Base-by-base conservation (phyloP, 1,140 invertebrate genomes). In the Drosophila funebris region DNA sequence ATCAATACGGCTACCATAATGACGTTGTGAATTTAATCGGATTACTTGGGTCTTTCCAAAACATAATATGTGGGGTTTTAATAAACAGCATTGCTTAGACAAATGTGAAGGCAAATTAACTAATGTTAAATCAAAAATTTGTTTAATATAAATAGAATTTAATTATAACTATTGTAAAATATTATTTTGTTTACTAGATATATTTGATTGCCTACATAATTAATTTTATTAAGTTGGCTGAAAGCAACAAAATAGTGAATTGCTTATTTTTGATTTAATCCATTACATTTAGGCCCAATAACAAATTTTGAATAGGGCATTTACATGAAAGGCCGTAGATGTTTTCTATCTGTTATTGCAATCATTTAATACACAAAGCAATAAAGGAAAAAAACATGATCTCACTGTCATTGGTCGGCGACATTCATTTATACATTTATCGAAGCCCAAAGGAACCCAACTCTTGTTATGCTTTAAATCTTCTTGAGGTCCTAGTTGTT, bases 401-500 rank as follows among this genome's bases (percentile, higher is more conserved):
- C 41, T 52, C 22, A 29, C n/a, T 52, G 44, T 4, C 60, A 27
- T 20, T 18, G 14, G 27, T 50, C 46, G 60, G 22, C 31, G 43
- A 62, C 66, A 61, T 52, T 61, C 43, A 61, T 66, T 56, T 56
- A 9, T 46, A 56, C 52, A 56, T 54, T 54, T 54, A 54, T 48
- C 24, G 39, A 33, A 37, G n/a, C 43, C 57, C 44, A 13, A 48
- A 36, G 14, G 14, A 43, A 71, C 53, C 62, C 52, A 52, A 66
- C 36, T 66, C 53, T 39, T 57, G 50, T 60, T 66, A 43, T 13
- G 61, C 36, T 62, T 66, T 66, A 36, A 52, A 43, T 66, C 69
- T 68, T 44, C 16, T 31, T 20, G 36, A 54, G 53, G 72, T 78
- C 78, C 69, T 74, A 67, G 58, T 68, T 73, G 68, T 22, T 58